Conservation (phyloP, 1,140 invertebrate species). For the Camponotus floridanus region DNA sequence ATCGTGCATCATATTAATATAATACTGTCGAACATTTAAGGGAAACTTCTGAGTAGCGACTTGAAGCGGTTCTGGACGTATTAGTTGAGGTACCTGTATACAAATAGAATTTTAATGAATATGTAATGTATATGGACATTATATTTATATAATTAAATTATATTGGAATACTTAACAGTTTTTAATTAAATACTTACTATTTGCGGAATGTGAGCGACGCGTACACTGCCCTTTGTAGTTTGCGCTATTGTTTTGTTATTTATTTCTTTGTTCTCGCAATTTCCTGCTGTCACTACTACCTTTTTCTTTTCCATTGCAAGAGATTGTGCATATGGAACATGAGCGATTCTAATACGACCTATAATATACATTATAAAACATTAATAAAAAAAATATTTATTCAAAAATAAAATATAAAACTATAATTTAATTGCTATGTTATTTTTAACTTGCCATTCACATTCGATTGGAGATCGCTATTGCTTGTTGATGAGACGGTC, state of each 20-base stretch:
- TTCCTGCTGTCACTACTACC: slow-evolving; percentile 83
- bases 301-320: slow-evolving; percentile 88
- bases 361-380: background rate
- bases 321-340: slow-evolving; percentile 88
- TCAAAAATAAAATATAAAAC: background rate
- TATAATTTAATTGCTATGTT: background rate
- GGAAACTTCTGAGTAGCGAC: slow-evolving; percentile 93
- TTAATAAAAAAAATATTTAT: background rate
- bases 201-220: slow-evolving; percentile 90
- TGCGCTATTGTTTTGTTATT: slow-evolving; percentile 88
- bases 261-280: slow-evolving; percentile 78
- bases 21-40: slow-evolving; percentile 93
- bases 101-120: background rate
- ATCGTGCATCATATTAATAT: slow-evolving; percentile 95
- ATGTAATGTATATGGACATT: too few species aligned
- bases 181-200: slow-evolving; percentile 78
- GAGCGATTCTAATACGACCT: slow-evolving; percentile 87
- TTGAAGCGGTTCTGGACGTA: slow-evolving; percentile 88
- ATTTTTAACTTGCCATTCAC: slow-evolving; percentile 77
- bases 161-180: background rate
- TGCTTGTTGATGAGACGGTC: slow-evolving; percentile 31
- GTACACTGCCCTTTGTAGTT: slow-evolving; percentile 89
- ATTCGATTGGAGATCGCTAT: slow-evolving; percentile 76
- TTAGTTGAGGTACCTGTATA: slow-evolving; percentile 85
- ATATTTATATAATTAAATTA: background rate